Conservation (phyloP, 2,888 invertebrate genomes). For the Cancer borealis region DNA sequence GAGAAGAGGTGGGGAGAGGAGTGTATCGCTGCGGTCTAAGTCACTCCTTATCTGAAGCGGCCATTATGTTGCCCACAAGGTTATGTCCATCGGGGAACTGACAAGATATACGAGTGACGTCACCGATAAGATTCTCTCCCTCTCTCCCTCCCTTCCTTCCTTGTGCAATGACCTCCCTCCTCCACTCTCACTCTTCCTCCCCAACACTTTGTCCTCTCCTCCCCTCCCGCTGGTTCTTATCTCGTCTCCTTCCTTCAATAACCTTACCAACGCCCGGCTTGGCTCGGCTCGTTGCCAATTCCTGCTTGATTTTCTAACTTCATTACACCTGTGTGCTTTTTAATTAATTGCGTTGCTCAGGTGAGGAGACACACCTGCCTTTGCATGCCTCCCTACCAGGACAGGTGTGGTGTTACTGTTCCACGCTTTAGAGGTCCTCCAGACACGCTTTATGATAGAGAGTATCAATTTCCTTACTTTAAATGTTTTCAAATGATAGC, state of each 20-base stretch:
- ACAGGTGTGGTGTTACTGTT: background rate
- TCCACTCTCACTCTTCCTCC: background rate
- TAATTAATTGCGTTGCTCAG: no score
- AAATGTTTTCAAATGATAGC: no score
- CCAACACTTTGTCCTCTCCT: background rate
- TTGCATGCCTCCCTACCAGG: background rate
- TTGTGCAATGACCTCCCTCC: background rate
- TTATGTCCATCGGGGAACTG: background rate
- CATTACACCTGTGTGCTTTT: background rate
- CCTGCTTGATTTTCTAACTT: background rate
- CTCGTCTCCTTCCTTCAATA: background rate
- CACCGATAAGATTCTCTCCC: conserved; percentile 1
- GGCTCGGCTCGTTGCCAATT: background rate
- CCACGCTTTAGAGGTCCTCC: no score
- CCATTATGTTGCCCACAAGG: background rate
- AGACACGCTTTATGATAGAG: no score
- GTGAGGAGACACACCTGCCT: background rate
- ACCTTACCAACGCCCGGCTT: background rate
- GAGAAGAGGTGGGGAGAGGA: background rate
- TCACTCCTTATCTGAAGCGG: background rate
- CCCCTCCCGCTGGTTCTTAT: background rate
- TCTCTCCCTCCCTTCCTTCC: background rate
- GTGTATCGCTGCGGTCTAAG: background rate
- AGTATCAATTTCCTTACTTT: no score
- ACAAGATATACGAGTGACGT: background rate